These are phyloP conservation scores for Drosophila vallismaia DNA, from an alignment of 2,888 invertebrate species.

Conservation along the genomic window DNA sequence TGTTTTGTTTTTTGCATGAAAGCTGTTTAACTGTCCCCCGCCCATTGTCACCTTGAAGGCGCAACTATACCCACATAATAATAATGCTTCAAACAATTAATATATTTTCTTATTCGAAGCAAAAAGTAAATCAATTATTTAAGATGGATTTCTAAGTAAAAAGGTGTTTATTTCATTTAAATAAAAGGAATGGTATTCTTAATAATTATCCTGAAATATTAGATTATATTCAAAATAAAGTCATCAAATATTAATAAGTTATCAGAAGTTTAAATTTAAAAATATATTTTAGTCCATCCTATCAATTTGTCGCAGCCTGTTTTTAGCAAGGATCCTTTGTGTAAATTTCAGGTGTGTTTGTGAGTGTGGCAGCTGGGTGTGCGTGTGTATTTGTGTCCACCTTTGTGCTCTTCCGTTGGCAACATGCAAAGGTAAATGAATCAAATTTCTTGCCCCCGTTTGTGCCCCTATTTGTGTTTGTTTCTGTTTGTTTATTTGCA, in stretches of 20 bases:
- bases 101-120: too few relatives aligned
- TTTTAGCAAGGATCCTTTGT: constrained; percentile 21
- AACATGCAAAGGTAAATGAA: constrained; percentile 52
- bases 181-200: too few relatives aligned
- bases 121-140: too few relatives aligned
- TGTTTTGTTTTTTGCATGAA: constrained; percentile 52
- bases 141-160: too few relatives aligned
- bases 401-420: constrained; percentile 36
- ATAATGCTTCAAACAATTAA: neutral
- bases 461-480: constrained; percentile 23
- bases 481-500: constrained; percentile 34
- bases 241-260: too few relatives aligned
- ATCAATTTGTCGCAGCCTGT: neutral
- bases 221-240: too few relatives aligned
- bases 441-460: constrained; percentile 40
- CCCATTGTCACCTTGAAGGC: neutral
- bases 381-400: constrained; percentile 18
- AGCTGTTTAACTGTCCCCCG: constrained; percentile 46
- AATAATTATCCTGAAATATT: too few relatives aligned
- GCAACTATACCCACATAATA: constrained; percentile 10
- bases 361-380: constrained; percentile 5
- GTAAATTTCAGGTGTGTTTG: constrained; percentile 17
- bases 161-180: too few relatives aligned
- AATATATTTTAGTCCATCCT: neutral
- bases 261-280: too few relatives aligned